These are phyloP conservation scores for Apeira syringaria DNA, from an alignment of 2,888 invertebrate species.

Conservation along the genomic window DNA sequence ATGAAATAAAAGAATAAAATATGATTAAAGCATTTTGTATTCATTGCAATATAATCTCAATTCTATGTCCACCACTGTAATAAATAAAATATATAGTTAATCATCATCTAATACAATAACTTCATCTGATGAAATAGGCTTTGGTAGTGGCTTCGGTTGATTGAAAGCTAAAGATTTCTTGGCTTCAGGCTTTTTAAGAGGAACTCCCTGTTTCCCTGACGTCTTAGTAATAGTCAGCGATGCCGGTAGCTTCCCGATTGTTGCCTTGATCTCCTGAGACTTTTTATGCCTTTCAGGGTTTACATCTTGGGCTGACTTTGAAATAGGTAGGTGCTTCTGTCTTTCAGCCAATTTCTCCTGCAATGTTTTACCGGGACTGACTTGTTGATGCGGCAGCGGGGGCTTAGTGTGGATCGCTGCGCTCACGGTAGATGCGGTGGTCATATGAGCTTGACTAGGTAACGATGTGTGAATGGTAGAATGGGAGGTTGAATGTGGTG, in stretches of 20 bases:
- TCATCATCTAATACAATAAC: conserved; percentile 77
- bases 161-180: conserved; percentile 62
- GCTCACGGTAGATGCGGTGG: conserved; percentile 50
- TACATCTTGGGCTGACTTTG: conserved; percentile 30
- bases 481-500: conserved; percentile 29
- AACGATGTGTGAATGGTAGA: conserved; percentile 37
- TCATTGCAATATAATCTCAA: neutral
- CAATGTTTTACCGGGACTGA: conserved; percentile 85
- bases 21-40: conserved; percentile 12
- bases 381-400: conserved; percentile 66
- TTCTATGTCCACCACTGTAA: neutral
- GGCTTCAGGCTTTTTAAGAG: conserved; percentile 53
- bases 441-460: conserved; percentile 63
- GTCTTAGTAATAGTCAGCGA: conserved; percentile 80
- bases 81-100: conserved; percentile 32
- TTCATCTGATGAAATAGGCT: conserved; percentile 65
- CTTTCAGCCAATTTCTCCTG: conserved; percentile 88
- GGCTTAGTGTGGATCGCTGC: conserved; percentile 62
- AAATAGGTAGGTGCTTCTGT: conserved; percentile 75
- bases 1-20: conserved; percentile 26
- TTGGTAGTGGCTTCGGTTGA: conserved; percentile 57
- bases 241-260: conserved; percentile 75
- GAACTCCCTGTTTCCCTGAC: conserved; percentile 42
- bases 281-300: conserved; percentile 32
- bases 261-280: conserved; percentile 56